Evolutionary conservation across 2,113 vertebrate genomes (phyloP).

Genomic region (Scomber japonicus): DNA sequence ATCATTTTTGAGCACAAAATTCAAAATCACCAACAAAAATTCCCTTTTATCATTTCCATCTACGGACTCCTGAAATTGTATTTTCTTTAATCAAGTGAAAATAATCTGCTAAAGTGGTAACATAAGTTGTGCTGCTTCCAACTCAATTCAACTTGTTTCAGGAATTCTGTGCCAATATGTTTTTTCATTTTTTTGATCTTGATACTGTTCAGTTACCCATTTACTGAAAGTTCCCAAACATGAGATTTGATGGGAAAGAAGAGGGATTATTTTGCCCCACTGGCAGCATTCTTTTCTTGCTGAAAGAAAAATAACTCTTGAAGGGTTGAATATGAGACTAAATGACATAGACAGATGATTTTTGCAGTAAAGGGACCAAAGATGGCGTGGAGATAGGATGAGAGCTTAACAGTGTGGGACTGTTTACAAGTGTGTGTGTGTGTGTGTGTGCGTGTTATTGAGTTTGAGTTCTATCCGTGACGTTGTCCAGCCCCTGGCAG

Average conservation of each 20-base stretch:
- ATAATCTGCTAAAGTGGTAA: slow-evolving; percentile 14
- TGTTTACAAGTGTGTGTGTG: slow-evolving; percentile 18
- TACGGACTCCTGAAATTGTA: not conserved
- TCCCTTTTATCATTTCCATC: not conserved
- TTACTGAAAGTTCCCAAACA: slow-evolving; percentile 4
- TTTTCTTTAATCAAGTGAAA: slow-evolving; percentile 15
- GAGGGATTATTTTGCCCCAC: slow-evolving; percentile 25
- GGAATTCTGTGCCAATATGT: slow-evolving; percentile 6
- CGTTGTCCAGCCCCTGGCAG: slow-evolving; percentile 62
- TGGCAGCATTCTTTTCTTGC: slow-evolving; percentile 11
- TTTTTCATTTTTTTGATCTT: not conserved
- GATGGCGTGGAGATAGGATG: slow-evolving; percentile 34
- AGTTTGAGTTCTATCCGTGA: slow-evolving; percentile 42
- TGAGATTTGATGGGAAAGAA: slow-evolving; percentile 2
- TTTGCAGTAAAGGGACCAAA: slow-evolving; percentile 43
- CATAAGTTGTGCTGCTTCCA: slow-evolving; percentile 9
- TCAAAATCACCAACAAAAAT: not conserved
- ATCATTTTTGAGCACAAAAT: not conserved
- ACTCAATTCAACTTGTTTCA: not conserved
- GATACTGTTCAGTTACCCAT: not conserved
- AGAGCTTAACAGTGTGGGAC: slow-evolving; percentile 13
- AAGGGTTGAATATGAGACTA: slow-evolving; percentile 24
- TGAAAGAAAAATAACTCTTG: slow-evolving; percentile 34
- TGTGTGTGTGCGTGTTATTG: slow-evolving; percentile 5
- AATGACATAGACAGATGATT: slow-evolving; percentile 36